Evolutionary conservation across 2,113 vertebrate species (phyloP), one percentile per base, ranked within the genome.

Genomic region (Sphaerodactylus townsendi): DNA sequence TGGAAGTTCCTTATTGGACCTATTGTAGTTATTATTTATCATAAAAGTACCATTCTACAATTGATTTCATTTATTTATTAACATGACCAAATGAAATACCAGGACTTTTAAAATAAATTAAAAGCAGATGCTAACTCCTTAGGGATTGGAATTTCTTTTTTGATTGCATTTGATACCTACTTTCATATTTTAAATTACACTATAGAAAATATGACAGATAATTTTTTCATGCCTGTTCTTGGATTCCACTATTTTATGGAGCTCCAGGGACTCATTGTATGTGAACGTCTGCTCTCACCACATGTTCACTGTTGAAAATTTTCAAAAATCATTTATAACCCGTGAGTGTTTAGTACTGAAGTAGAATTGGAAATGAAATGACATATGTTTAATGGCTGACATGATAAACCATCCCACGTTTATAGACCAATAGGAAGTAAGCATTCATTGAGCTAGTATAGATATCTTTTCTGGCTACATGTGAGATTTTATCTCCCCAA

Each of bases 211-310:
- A 83, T 5, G 4, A 56, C 9, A 81, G 77, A 83, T 87, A 69
- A 89, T 91, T 39, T 86, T 88, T 85, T 87, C 82, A n/a, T 80
- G 77, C 89, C 76, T 83, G 72, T 92, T 91, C 81, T 90, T 91
- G 80, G 94, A 88, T 91, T 88, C 93, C 94, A 94, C 86, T 94
- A 86, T 56, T n/a, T 77, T 93, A 84, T 91, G 85, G 81, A 85
- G 65, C 94, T 92, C 85, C 88, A 84, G 87, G 90, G 91, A 94
- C 33, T 81, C 33, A 91, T 86, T 93, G 88, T 89, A 48, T 90
- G 91, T 91, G 90, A 96, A 93, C 92, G 95, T 95, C 93, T 95
- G 95, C 93, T 92, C 84, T 81, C 85, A 87, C 74, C 90, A 94
- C 92, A 93, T 92, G 91, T 90, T 93, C 91, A 48, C 68, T 65